Conservation (phyloP, 2,797 vertebrate genomes). For the Prionace glauca region DNA sequence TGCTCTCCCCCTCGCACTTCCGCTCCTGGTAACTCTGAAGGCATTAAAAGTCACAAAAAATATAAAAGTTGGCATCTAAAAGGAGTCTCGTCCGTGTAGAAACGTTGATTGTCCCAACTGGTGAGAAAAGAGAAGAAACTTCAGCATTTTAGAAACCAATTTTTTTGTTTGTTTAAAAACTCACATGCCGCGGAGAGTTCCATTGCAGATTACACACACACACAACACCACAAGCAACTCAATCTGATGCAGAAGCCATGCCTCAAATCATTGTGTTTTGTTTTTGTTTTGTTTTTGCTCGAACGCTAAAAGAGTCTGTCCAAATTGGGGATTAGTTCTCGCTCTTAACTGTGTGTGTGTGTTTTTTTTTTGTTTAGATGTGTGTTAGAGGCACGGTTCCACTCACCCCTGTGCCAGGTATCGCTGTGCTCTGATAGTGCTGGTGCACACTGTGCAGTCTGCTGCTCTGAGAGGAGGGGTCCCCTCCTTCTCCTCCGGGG, state of each 20-base stretch:
- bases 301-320: background rate
- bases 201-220: no score
- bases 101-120: constrained; percentile 18
- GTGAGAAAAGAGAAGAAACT: background rate
- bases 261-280: background rate
- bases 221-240: background rate
- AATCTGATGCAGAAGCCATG: background rate
- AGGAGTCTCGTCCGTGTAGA: constrained; percentile 15
- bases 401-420: constrained; percentile 77
- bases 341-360: background rate
- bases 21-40: background rate
- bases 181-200: background rate
- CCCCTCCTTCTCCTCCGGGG: constrained; percentile 84
- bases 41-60: constrained; percentile 26
- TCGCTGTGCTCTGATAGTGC: constrained; percentile 81
- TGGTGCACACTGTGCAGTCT: constrained; percentile 94
- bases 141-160: constrained; percentile 31
- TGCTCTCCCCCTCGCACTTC: background rate
- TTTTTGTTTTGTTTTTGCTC: background rate
- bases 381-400: constrained; percentile 96
- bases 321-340: background rate
- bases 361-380: constrained; percentile 59
- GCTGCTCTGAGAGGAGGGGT: constrained; percentile 77
- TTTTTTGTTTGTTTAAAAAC: background rate
- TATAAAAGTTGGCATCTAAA: constrained; percentile 34